phyloP scores from a whole-genome alignment of 2,888 invertebrate genomes.

The Bedellia somnulentella region DNA sequence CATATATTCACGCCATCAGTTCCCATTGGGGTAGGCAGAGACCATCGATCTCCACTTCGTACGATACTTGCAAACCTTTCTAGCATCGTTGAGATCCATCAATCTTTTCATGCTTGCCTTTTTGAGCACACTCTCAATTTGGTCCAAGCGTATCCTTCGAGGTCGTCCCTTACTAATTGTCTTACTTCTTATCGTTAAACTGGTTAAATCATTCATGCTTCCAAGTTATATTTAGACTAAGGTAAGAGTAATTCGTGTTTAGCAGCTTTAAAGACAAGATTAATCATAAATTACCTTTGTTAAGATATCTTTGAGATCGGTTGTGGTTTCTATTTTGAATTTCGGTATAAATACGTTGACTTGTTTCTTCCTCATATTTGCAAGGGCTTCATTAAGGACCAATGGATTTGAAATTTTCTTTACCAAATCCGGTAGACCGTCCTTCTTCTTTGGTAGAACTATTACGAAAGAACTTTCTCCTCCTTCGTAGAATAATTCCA shows the following conservation, averaged over 20 bases:
- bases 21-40: too few relatives aligned
- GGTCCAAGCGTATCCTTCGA: too few relatives aligned
- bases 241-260: neutral
- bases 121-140: too few relatives aligned
- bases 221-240: neutral
- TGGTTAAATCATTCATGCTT: neutral
- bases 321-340: conserved; percentile 76
- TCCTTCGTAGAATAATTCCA: conserved; percentile 75
- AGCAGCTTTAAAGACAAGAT: neutral
- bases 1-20: too few relatives aligned
- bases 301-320: conserved; percentile 63
- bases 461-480: conserved; percentile 70
- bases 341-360: conserved; percentile 72
- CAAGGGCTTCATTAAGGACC: conserved; percentile 33
- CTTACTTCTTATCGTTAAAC: too few relatives aligned
- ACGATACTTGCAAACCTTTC: too few relatives aligned
- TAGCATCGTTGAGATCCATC: too few relatives aligned
- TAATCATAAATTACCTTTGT: conserved; percentile 50
- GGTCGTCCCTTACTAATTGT: too few relatives aligned
- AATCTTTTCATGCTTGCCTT: too few relatives aligned
- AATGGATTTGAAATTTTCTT: conserved; percentile 53
- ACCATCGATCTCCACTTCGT: too few relatives aligned
- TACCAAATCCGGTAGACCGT: conserved; percentile 65
- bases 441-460: conserved; percentile 68
- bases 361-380: conserved; percentile 35